Evolutionary conservation across 2,888 invertebrate genomes (phyloP), one percentile per base, ranked within the genome.

Genomic region (Cepaea hortensis): DNA sequence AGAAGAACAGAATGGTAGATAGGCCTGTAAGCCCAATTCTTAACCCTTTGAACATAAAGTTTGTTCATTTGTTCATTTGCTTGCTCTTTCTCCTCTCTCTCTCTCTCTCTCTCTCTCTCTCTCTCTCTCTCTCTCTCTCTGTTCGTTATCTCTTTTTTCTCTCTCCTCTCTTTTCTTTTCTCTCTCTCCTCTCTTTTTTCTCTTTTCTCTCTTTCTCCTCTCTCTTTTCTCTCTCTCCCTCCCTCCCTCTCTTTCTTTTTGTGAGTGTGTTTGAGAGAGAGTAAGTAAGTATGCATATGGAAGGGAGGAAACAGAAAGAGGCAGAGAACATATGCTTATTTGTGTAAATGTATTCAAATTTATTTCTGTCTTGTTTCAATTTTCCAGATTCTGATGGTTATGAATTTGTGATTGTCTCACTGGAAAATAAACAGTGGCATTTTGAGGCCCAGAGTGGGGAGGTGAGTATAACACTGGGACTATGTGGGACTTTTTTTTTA

Each of bases 341-440:
- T 55, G 55, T 11, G 11, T 55, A 55, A 55, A 11, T 55, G 6
- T 55, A 55, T 55, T 55, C 55, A 9, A 0, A 55, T 55, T 55
- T 11, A 55, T 55, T 55, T 9, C 6, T 55, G 11, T 55, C 55
- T 18, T 20, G 13, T 20, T 2, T 20, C n/a, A 15, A 6, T n/a
- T 84, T 87, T 90, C 20, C 91, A 93, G 94, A 94, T 91, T 92
- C 93, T 85, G 94, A 94, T 89, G 94, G 93, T 75, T 94, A 97
- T 94, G 98, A 98, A 95, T 99, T 99, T 95, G 97, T 97, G 90
- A 98, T 99, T 90, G 98, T 99, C 48, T 98, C 98, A 0, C 95
- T 98, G 94, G 98, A 98, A 95, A 98, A 98, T 94, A 98, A 98
- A 95, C 97, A 98, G 86, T 99, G 99, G 99, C 98, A 98, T 93